Conservation (phyloP, 1,140 invertebrate genomes). For the Geopemphigus sp. region DNA sequence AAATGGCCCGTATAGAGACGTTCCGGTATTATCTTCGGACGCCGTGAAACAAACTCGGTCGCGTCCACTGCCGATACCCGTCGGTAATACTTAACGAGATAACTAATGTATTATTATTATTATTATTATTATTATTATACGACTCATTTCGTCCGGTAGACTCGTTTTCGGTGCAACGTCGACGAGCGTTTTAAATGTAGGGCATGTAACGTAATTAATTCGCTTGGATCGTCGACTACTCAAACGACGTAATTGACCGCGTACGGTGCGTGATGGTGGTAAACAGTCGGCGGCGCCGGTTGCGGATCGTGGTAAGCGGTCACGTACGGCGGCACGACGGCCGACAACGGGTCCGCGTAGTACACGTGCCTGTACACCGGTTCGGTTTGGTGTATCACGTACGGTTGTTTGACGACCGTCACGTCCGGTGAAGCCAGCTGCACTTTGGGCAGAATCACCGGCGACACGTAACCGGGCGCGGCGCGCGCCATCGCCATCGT, state of each 20-base stretch:
- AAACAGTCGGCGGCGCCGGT: background rate
- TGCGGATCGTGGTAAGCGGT: background rate
- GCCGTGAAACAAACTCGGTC: too few relatives aligned
- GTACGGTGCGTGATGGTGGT: background rate
- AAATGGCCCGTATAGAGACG: too few relatives aligned
- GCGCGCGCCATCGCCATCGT: background rate
- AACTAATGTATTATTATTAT: too few relatives aligned
- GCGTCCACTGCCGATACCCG: too few relatives aligned
- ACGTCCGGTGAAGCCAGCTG: constrained; percentile 53
- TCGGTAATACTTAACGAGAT: too few relatives aligned
- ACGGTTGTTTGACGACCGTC: constrained; percentile 54
- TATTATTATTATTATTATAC: too few relatives aligned
- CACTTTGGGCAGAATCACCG: constrained; percentile 54
- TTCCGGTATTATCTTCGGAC: too few relatives aligned
- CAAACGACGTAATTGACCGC: background rate
- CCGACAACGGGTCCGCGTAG: constrained; percentile 49
- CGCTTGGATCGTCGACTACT: too few relatives aligned
- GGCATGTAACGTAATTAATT: too few relatives aligned
- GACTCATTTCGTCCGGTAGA: too few relatives aligned
- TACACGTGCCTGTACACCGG: constrained; percentile 53
- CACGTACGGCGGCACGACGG: background rate
- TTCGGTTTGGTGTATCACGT: constrained; percentile 53
- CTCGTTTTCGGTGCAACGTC: too few relatives aligned
- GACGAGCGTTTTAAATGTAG: too few relatives aligned
- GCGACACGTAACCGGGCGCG: constrained; percentile 49